A percentile compares a stretch with the other conserved stretches of the same genome.
phyloP scores from a whole-genome alignment of 2,888 invertebrate species.

The Hedychridium roseum region DNA sequence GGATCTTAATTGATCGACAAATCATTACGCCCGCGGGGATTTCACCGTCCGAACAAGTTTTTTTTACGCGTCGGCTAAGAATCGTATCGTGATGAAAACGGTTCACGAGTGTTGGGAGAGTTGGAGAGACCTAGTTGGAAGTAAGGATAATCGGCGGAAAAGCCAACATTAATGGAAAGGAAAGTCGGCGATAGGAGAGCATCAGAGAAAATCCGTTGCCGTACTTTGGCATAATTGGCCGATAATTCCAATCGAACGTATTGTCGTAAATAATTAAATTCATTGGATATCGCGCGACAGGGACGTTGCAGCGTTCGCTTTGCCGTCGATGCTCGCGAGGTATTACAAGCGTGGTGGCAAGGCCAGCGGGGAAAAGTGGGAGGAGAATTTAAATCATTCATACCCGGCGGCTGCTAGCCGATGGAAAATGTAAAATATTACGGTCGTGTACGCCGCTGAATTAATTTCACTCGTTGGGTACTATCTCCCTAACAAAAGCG shows the following conservation, averaged over 20 bases:
- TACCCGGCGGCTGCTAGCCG: slow-evolving; percentile 17
- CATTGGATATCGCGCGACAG: slow-evolving; percentile 11
- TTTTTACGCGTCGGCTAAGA: no score
- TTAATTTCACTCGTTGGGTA: slow-evolving; percentile 30
- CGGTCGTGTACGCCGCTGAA: slow-evolving; percentile 14
- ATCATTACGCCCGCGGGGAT: slow-evolving; percentile 35
- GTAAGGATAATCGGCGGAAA: no score
- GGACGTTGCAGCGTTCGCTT: slow-evolving; percentile 15
- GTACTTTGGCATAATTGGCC: slow-evolving; percentile 19
- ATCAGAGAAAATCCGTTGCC: no score
- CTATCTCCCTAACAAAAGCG: no score
- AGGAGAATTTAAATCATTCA: slow-evolving; percentile 30
- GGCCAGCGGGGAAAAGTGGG: slow-evolving; percentile 3
- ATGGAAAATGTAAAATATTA: slow-evolving; percentile 36
- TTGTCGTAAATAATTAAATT: slow-evolving; percentile 31
- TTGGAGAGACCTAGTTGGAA: no score
- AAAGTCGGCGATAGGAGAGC: no score
- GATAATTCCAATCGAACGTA: slow-evolving; percentile 33
- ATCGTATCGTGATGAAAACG: no score
- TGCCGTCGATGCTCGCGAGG: slow-evolving; percentile 14
- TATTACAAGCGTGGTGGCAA: slow-evolving; percentile 1
- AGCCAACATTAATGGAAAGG: no score
- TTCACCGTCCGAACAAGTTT: no score
- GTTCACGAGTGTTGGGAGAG: no score
- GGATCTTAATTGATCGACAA: slow-evolving; percentile 38